phyloP scores from a whole-genome alignment of 2,113 vertebrate genomes.

The Barbus barbus region DNA sequence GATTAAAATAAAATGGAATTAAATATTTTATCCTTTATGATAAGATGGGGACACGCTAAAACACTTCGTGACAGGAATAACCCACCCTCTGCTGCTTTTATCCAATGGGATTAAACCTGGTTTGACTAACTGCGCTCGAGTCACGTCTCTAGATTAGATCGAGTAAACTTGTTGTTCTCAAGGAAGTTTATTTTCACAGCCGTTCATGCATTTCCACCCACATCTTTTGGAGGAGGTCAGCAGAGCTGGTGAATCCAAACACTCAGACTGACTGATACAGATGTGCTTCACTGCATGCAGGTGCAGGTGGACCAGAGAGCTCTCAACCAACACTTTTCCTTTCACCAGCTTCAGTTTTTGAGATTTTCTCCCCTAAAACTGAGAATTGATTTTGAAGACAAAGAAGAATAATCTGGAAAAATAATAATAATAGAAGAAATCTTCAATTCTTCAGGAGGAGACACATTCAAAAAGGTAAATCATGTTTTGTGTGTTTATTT shows the following conservation, averaged over 20 bases:
- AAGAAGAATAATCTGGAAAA: neutral
- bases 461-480: conserved; percentile 3
- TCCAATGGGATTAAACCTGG: neutral
- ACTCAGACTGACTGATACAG: neutral
- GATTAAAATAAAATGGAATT: too few species aligned
- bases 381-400: neutral
- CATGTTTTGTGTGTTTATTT: neutral
- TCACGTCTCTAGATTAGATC: neutral
- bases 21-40: neutral
- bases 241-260: neutral
- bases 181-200: conserved; percentile 23
- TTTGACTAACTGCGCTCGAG: neutral
- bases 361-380: neutral
- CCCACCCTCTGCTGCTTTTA: neutral
- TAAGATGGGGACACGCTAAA: neutral
- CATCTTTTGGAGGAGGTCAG: neutral
- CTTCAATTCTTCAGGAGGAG: neutral
- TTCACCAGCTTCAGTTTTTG: neutral
- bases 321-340: neutral
- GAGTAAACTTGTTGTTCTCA: neutral
- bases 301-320: conserved; percentile 1
- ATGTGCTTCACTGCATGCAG: neutral
- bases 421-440: neutral
- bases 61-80: neutral
- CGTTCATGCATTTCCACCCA: neutral